Evolutionary conservation across 37 sponge, comb jelly and placozoan genomes (phyloP).

Genomic region (Beroe forskalii): DNA sequence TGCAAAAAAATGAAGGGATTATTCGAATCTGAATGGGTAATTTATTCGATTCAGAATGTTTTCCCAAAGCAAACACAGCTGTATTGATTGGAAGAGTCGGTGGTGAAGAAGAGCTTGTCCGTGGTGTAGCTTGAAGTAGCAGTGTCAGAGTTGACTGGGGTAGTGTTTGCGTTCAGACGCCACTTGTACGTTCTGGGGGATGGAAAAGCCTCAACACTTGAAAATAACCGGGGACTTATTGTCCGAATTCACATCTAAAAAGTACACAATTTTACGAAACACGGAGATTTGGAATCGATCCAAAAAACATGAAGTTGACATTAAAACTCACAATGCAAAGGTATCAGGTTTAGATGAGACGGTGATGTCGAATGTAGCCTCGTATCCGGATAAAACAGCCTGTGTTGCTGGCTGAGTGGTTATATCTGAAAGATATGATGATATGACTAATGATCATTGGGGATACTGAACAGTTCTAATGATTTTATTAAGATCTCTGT

Average conservation of each 20-base stretch:
- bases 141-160: background rate
- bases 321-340: background rate
- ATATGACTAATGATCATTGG: background rate
- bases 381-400: background rate
- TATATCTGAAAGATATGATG: background rate
- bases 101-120: background rate
- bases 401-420: background rate
- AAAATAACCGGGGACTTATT: background rate
- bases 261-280: too few relatives aligned
- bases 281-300: too few relatives aligned
- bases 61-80: too few relatives aligned
- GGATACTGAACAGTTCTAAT: background rate
- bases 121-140: background rate
- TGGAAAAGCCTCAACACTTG: too few relatives aligned
- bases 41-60: too few relatives aligned
- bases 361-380: background rate
- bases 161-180: background rate
- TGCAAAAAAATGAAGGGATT: too few relatives aligned
- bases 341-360: background rate
- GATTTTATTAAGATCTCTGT: background rate
- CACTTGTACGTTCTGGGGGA: conserved; percentile 23
- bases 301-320: too few relatives aligned
- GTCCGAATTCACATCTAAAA: background rate
- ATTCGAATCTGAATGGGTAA: too few relatives aligned
- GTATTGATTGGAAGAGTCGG: conserved; percentile 4